Conservation (phyloP, 2,888 invertebrate genomes). For the Drosophila mettleri region DNA sequence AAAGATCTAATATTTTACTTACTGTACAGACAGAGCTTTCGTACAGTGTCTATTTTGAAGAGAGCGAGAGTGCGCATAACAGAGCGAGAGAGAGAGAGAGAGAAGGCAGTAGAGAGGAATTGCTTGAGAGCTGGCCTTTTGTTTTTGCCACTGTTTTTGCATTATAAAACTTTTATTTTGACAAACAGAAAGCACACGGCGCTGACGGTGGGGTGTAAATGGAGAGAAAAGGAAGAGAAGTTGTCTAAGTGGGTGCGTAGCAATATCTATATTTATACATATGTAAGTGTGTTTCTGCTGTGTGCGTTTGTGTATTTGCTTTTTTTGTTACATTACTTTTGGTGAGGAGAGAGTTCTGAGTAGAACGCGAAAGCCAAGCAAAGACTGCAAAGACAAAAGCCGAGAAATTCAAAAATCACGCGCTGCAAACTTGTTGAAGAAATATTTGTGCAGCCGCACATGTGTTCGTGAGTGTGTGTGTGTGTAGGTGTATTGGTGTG, state of each 20-base stretch:
- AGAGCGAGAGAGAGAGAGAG: neutral
- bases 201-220: neutral
- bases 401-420: slow-evolving; percentile 76
- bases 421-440: slow-evolving; percentile 75
- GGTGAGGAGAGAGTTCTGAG: slow-evolving; percentile 17
- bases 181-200: slow-evolving; percentile 60
- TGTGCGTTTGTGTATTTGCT: slow-evolving; percentile 61
- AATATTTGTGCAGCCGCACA: slow-evolving; percentile 57
- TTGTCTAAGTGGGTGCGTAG: slow-evolving; percentile 53
- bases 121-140: slow-evolving; percentile 26
- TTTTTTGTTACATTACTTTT: slow-evolving; percentile 67
- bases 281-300: slow-evolving; percentile 26
- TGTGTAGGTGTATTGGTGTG: neutral
- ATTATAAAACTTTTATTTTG: slow-evolving; percentile 64
- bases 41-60: slow-evolving; percentile 29
- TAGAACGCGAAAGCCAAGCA: slow-evolving; percentile 25
- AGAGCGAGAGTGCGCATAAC: slow-evolving; percentile 34
- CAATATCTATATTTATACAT: slow-evolving; percentile 12
- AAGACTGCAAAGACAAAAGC: slow-evolving; percentile 54
- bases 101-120: neutral
- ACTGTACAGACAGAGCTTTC: slow-evolving; percentile 6
- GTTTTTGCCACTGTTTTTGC: slow-evolving; percentile 39
- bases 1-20: no score
- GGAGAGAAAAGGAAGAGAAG: slow-evolving; percentile 3
- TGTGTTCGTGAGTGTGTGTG: slow-evolving; percentile 6